Evolutionary conservation across 1,140 invertebrate species (phyloP), one percentile per base, ranked within the genome.

Genomic region (Drosophila pseudoobscura): DNA sequence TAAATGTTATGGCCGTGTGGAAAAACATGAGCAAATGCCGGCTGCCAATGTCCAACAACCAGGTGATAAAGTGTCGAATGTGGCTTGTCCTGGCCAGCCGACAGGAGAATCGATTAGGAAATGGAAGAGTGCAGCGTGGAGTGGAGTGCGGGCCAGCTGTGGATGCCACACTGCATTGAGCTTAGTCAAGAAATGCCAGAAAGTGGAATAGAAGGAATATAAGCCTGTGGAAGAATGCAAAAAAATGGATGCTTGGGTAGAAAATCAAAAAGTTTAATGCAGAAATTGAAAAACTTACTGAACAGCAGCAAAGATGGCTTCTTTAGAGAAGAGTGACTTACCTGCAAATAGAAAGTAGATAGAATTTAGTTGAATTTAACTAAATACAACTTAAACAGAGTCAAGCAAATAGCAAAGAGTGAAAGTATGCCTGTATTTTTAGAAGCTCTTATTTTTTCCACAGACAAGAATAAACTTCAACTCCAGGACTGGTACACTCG

Each of bases 61-160:
- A 88, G 82, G 82, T 87, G 82, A 87, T 87, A 88, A 88, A 78
- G 75, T 88, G 78, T 75, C 82, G 65, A 87, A 78, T 75, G 82
- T 68, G 77, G 66, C 69, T 55, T 65, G 57, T 50, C 54, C 17
- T 52, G 22, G 31, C 26, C 6, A 31, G 29, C 7, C 7, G 8
- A 31, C 6, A 17, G 26, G 8, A 35, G 44, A 20, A 53, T 13
- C 44, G 63, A 41, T 56, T 51, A 45, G 61, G 72, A 24, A 26
- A 26, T 26, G 24, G 41, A 13, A 61, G 57, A 31, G 29, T 62
- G 51, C 24, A 20, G 20, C 20, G 20, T 20, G 20, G 20, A 20
- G 20, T 20, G 20, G 20, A 20, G 20, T 20, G 20, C 1, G 1
- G 20, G 20, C 59, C n/a, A 58, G 55, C 55, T 53, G 51, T 65